These are phyloP conservation scores for Scaptomyza caliginosa DNA, from an alignment of 2,888 invertebrate species.

Conservation along the genomic window DNA sequence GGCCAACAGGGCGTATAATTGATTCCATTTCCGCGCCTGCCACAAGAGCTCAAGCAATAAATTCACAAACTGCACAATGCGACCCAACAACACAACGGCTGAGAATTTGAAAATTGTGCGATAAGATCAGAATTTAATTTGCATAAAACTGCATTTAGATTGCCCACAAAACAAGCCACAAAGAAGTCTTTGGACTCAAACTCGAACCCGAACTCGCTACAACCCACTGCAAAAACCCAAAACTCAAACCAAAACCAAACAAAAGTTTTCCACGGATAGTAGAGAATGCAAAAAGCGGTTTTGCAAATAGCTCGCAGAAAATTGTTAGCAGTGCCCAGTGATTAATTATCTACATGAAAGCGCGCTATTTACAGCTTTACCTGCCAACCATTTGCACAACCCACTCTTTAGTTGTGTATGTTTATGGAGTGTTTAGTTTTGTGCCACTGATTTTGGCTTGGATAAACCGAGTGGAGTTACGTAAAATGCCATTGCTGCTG, in stretches of 20 bases:
- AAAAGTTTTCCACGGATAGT: constrained; percentile 42
- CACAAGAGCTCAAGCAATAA: constrained; percentile 60
- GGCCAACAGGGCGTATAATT: constrained; percentile 74
- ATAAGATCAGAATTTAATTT: constrained; percentile 74
- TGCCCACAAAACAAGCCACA: constrained; percentile 53
- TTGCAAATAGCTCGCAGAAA: constrained; percentile 53
- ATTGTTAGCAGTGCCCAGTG: constrained; percentile 63
- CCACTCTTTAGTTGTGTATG: constrained; percentile 7
- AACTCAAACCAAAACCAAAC: constrained; percentile 22
- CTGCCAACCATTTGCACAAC: constrained; percentile 17
- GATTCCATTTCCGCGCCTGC: constrained; percentile 70
- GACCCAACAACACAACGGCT: constrained; percentile 9
- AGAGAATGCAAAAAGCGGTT: constrained; percentile 22
- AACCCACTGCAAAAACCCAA: constrained; percentile 22
- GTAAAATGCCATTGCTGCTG: constrained; percentile 62
- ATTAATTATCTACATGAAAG: constrained; percentile 81
- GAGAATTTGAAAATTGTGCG: constrained; percentile 61
- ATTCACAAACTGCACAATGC: constrained; percentile 52
- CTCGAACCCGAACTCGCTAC: constrained; percentile 12
- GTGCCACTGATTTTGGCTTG: constrained; percentile 62
- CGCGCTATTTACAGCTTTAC: constrained; percentile 76
- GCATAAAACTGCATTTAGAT: constrained; percentile 71
- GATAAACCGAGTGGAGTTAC: constrained; percentile 65
- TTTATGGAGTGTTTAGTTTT: constrained; percentile 77
- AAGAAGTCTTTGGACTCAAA: too few species aligned